These are phyloP conservation scores for Corythucha ciliata DNA, from an alignment of 2,888 invertebrate genomes.

Conservation along the genomic window DNA sequence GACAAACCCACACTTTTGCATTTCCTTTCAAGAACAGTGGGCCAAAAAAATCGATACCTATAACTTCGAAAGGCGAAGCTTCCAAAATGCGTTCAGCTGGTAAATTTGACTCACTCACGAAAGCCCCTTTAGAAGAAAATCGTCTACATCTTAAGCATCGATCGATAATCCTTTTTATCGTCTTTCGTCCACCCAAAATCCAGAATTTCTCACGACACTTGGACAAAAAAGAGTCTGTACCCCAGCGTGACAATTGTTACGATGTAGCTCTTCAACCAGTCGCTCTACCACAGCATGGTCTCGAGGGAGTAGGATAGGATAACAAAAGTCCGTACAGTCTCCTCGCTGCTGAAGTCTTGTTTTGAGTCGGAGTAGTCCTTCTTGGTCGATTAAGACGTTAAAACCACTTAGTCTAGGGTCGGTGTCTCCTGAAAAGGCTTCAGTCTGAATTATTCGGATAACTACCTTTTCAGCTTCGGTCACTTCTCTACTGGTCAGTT, in stretches of 20 bases:
- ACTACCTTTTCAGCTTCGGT: neutral
- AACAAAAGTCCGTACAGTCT: conserved; percentile 18
- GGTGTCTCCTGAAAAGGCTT: neutral
- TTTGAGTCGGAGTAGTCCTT: conserved; percentile 13
- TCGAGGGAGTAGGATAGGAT: conserved; percentile 18
- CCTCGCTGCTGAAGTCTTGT: conserved; percentile 16
- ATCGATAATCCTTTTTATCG: neutral
- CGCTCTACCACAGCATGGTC: conserved; percentile 16
- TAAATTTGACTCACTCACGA: neutral
- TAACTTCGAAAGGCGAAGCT: conserved; percentile 37
- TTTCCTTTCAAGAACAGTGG: conserved; percentile 36
- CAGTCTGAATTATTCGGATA: neutral
- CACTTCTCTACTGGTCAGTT: neutral
- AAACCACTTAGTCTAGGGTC: neutral
- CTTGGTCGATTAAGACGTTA: neutral
- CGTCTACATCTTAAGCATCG: neutral
- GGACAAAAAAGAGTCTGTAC: too few species aligned
- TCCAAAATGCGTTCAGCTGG: conserved; percentile 32
- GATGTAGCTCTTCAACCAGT: too few species aligned
- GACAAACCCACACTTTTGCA: conserved; percentile 15
- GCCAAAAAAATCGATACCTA: conserved; percentile 40
- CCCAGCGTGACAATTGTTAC: too few species aligned
- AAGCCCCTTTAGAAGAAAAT: neutral
- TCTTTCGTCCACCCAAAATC: neutral
- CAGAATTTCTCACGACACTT: conserved; percentile 12